Percentiles rank a stretch among this genome's conserved stretches.
These are phyloP conservation scores for Quadriops clusia DNA, from an alignment of 2,888 invertebrate species.

Conservation along the genomic window DNA sequence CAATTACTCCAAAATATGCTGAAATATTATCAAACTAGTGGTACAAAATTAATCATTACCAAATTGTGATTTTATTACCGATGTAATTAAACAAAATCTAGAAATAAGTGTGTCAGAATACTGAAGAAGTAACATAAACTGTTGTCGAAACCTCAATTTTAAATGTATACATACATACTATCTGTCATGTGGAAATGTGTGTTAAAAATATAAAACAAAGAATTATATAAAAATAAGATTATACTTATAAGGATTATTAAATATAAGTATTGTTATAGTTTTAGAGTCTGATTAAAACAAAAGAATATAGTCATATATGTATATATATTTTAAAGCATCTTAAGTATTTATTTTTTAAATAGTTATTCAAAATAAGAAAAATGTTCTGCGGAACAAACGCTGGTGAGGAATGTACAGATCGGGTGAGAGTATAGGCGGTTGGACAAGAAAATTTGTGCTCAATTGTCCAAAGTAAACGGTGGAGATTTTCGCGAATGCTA, in stretches of 20 bases:
- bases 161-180: slow-evolving; percentile 17
- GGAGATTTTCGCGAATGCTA: slow-evolving; percentile 20
- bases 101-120: slow-evolving; percentile 11
- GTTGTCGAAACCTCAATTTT: slow-evolving; percentile 15
- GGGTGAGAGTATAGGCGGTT: too few species aligned
- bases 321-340: slow-evolving; percentile 19
- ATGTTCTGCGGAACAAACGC: too few species aligned
- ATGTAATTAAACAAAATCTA: slow-evolving; percentile 11
- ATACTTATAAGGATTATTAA: slow-evolving; percentile 17
- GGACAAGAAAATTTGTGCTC: slow-evolving; percentile 25
- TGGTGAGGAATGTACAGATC: too few species aligned
- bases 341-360: slow-evolving; percentile 17
- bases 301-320: slow-evolving; percentile 21
- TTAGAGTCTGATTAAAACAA: slow-evolving; percentile 20
- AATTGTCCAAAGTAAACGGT: slow-evolving; percentile 24
- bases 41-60: slow-evolving; percentile 11
- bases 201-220: slow-evolving; percentile 14
- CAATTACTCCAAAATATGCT: neutral
- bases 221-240: slow-evolving; percentile 8
- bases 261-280: slow-evolving; percentile 27
- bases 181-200: slow-evolving; percentile 22
- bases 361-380: slow-evolving; percentile 15
- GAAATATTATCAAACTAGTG: neutral
- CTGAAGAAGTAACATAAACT: too few species aligned
- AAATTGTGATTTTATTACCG: slow-evolving; percentile 25